Base-by-base conservation (phyloP, 2,888 invertebrate genomes). In the Alviniconcha strummeri region DNA sequence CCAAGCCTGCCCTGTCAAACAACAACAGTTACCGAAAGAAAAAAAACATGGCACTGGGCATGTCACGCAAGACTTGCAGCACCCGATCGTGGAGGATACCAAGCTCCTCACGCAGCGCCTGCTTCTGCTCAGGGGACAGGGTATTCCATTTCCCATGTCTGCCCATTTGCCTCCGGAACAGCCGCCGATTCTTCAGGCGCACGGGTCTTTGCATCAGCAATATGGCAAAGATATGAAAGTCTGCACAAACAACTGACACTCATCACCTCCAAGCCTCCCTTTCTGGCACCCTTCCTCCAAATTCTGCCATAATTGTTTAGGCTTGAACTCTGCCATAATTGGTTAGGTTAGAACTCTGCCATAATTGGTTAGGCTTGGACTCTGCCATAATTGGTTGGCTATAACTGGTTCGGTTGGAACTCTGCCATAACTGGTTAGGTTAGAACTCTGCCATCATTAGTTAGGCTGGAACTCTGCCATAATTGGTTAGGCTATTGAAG, bases 1-100 rank as follows among this genome's bases (percentile, higher is more conserved):
- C 60, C 60, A 60, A 60, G 60, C 60, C 13, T 60, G 8, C 13
- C 60, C 60, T 11, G 13, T 13, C 60, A 13, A 9, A 71, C 71
- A 17, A n/a, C 71, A n/a, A 17, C 71, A 55, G 52, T 80, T 91
- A 96, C 96, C 96, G 95, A 90, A 96, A 95, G 84, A 96, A 95
- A 88, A 96, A 95, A 72, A 96, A 92, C 93, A 96, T 94, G 88
- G 95, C 94, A 84, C 95, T 94, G 3, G 96, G 96, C 92, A 93
- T 93, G 75, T 90, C 89, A 82, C 89, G 89, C 88, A 93, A 88
- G 19, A 90, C 91, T 72, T 91, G 90, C 94, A 96, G 95, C 74
- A 96, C 95, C 83, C 94, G 85, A 19, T 91, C 90, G 82, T 91
- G 91, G 15, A 92, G 87, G 75, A 86, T 87, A 77, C 89, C 88